Conservation (phyloP, 1,140 invertebrate genomes). For the Drosophila pseudoananassae region DNA sequence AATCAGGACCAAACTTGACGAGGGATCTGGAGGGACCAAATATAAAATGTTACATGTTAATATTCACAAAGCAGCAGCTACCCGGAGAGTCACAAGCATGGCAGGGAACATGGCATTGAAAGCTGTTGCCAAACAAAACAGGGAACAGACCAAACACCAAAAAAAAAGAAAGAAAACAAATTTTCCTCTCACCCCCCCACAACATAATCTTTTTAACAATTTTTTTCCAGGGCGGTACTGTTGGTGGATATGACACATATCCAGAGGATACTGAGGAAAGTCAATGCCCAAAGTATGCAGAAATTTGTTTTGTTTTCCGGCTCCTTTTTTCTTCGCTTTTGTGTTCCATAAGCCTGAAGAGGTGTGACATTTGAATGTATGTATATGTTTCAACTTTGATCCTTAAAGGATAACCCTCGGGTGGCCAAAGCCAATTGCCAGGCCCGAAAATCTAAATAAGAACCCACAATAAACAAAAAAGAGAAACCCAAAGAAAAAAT, state of each 20-base stretch:
- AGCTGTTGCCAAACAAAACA: conserved; percentile 56
- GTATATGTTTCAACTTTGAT: conserved; percentile 82
- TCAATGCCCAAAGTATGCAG: conserved; percentile 60
- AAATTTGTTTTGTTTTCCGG: conserved; percentile 52
- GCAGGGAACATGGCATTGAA: conserved; percentile 68
- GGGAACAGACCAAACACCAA: conserved; percentile 24
- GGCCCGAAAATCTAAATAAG: conserved; percentile 15
- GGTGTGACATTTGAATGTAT: conserved; percentile 76
- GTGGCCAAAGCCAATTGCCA: conserved; percentile 65
- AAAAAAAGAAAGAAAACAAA: conserved; percentile 16
- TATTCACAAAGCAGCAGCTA: conserved; percentile 63
- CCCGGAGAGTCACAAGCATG: conserved; percentile 50
- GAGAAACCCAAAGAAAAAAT: conserved; percentile 41
- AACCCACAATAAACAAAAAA: conserved; percentile 12
- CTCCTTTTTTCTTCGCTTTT: conserved; percentile 32
- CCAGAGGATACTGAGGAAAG: conserved; percentile 33
- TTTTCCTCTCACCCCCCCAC: conserved; percentile 33
- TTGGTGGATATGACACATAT: conserved; percentile 43
- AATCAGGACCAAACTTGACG: not conserved
- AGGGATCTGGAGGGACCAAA: conserved; percentile 15
- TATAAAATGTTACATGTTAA: conserved; percentile 70
- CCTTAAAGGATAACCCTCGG: conserved; percentile 74
- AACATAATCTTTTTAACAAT: conserved; percentile 78
- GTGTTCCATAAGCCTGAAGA: conserved; percentile 70
- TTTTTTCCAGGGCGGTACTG: conserved; percentile 44